Evolutionary conservation across 2,888 invertebrate species (phyloP).

Genomic region (Pilophorus perplexus): DNA sequence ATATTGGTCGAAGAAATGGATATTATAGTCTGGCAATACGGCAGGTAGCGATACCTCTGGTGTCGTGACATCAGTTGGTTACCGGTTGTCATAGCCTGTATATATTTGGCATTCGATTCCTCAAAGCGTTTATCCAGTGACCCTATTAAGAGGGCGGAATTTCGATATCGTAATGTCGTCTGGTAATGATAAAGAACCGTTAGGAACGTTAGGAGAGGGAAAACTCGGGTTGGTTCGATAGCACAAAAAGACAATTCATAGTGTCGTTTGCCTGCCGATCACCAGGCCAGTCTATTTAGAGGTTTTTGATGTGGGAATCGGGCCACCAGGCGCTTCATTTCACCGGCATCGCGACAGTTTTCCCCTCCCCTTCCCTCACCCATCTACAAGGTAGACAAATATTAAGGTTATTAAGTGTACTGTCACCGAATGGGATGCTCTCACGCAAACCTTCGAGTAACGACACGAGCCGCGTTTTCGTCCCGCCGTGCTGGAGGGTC

Average conservation of each 20-base stretch:
- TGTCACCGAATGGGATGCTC: constrained; percentile 36
- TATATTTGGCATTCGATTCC: constrained; percentile 26
- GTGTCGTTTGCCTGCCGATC: constrained; percentile 29
- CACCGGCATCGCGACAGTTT: constrained; percentile 36
- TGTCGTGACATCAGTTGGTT: constrained; percentile 16
- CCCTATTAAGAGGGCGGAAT: constrained; percentile 34
- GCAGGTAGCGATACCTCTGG: constrained; percentile 2
- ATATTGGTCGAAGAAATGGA: too few relatives aligned
- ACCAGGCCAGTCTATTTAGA: constrained; percentile 31
- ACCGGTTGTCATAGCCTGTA: constrained; percentile 7
- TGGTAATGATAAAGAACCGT: constrained; percentile 20
- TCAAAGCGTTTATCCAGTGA: constrained; percentile 37
- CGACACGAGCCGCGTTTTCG: constrained; percentile 26
- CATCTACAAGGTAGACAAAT: constrained; percentile 26
- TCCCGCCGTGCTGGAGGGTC: neutral
- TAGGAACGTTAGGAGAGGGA: neutral
- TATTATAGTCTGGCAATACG: constrained; percentile 3
- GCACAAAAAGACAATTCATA: constrained; percentile 22
- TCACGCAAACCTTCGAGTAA: constrained; percentile 34
- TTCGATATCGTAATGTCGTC: constrained; percentile 37
- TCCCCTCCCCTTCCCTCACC: constrained; percentile 3
- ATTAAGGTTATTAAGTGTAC: constrained; percentile 40
- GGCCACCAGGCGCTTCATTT: constrained; percentile 41
- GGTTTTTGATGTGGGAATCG: constrained; percentile 41
- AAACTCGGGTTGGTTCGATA: constrained; percentile 4